These are phyloP conservation scores for Manis crassicaudata DNA, from an alignment of 2,797 vertebrate species.

Conservation along the genomic window DNA sequence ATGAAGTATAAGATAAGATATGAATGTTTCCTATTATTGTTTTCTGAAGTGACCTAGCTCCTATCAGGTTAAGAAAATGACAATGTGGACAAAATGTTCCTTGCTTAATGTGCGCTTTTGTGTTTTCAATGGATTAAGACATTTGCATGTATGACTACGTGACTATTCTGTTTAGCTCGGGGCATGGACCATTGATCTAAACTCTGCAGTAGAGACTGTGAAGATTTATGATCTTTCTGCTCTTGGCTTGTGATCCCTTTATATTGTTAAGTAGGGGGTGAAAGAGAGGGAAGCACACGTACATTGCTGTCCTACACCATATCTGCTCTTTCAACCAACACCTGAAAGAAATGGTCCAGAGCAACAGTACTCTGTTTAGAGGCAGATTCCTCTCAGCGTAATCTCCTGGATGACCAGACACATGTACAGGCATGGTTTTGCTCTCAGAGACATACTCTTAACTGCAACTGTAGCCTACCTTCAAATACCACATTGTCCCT, in stretches of 20 bases:
- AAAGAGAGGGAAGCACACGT: rapidly evolving
- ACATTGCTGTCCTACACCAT: background rate
- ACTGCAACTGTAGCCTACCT: constrained; percentile 20
- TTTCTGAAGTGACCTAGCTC: background rate
- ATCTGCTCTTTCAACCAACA: background rate
- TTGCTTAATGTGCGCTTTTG: background rate
- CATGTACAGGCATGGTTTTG: background rate
- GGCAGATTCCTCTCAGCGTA: background rate
- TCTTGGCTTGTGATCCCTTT: background rate
- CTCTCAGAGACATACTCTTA: background rate
- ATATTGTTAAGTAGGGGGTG: background rate
- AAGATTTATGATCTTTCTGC: background rate
- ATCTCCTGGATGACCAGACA: background rate
- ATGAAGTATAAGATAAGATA: background rate
- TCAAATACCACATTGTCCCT: constrained; percentile 27
- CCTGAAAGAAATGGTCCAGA: background rate
- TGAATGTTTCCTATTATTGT: background rate
- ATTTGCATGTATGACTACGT: background rate
- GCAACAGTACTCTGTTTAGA: background rate
- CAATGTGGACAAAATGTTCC: background rate
- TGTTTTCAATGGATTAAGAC: background rate
- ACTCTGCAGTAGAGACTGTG: background rate
- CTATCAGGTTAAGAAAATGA: background rate
- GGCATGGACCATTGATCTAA: background rate
- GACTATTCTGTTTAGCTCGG: background rate